phyloP scores from a whole-genome alignment of 2,888 invertebrate genomes.

The Pharmacophagus antenor region DNA sequence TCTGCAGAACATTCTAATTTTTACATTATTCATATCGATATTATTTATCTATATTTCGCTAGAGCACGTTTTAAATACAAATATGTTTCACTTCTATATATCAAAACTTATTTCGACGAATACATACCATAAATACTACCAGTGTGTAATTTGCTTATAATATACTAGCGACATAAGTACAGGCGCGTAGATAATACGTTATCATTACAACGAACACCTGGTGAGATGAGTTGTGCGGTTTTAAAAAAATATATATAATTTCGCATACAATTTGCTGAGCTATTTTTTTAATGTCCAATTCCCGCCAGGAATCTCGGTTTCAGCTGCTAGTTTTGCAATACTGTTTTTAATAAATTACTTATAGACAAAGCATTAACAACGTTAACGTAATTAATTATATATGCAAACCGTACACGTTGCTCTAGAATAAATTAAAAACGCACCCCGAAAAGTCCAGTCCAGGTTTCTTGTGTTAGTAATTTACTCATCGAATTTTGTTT shows the following conservation, averaged over 20 bases:
- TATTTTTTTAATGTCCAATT: not conserved
- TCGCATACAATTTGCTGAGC: conserved; percentile 5
- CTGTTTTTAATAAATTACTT: too few relatives aligned
- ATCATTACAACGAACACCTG: conserved; percentile 32
- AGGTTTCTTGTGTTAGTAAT: too few relatives aligned
- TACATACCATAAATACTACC: not conserved
- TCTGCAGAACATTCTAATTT: too few relatives aligned
- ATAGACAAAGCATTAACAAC: too few relatives aligned
- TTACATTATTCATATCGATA: too few relatives aligned
- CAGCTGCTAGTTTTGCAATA: not conserved
- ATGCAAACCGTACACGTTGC: too few relatives aligned
- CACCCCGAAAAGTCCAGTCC: too few relatives aligned
- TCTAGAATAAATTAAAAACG: too few relatives aligned
- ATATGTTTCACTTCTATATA: not conserved
- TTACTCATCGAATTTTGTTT: too few relatives aligned
- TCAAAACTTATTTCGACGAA: too few relatives aligned
- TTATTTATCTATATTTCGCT: too few relatives aligned
- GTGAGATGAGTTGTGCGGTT: conserved; percentile 18
- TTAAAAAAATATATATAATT: conserved; percentile 6
- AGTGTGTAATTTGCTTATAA: not conserved
- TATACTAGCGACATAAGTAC: not conserved
- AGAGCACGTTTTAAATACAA: not conserved
- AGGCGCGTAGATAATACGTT: conserved; percentile 25
- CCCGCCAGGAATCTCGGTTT: not conserved
- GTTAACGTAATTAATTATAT: too few relatives aligned